A percentile compares a stretch with the other conserved stretches of the same genome.
These are phyloP conservation scores for Periplaneta americana DNA, from an alignment of 1,140 invertebrate species.

Conservation along the genomic window DNA sequence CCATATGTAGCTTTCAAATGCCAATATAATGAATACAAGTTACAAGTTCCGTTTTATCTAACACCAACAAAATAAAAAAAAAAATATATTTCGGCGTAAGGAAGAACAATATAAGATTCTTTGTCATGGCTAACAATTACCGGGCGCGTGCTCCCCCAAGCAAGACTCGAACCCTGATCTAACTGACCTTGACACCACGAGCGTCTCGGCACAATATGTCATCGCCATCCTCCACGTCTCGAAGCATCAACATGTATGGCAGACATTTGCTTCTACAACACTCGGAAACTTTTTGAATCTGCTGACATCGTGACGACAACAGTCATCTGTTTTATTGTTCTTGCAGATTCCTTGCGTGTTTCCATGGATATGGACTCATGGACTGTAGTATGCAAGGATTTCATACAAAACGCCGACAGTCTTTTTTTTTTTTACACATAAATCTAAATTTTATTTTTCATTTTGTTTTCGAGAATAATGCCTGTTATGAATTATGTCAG, in stretches of 20 bases:
- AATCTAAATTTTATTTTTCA: not conserved
- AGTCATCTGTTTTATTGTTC: not conserved
- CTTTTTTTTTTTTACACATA: not conserved
- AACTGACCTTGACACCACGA: not conserved
- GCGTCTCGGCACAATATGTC: not conserved
- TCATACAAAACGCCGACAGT: not conserved
- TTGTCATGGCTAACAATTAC: too few relatives aligned
- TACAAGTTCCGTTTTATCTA: too few relatives aligned
- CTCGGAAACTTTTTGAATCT: not conserved
- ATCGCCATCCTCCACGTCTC: not conserved
- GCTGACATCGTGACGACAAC: not conserved
- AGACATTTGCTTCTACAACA: not conserved
- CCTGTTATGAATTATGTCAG: not conserved
- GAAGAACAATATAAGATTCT: too few relatives aligned
- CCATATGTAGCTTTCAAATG: too few relatives aligned
- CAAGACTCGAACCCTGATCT: not conserved
- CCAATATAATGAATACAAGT: too few relatives aligned
- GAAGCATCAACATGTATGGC: too few relatives aligned
- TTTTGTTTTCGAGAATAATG: not conserved
- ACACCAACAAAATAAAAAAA: too few relatives aligned
- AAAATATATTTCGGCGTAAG: too few relatives aligned
- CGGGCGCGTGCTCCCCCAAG: too few relatives aligned
- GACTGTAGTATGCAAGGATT: not conserved
- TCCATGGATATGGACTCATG: not conserved
- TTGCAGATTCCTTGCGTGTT: not conserved